phyloP scores from a whole-genome alignment of 2,888 invertebrate species.

The Aphodius sticticus region DNA sequence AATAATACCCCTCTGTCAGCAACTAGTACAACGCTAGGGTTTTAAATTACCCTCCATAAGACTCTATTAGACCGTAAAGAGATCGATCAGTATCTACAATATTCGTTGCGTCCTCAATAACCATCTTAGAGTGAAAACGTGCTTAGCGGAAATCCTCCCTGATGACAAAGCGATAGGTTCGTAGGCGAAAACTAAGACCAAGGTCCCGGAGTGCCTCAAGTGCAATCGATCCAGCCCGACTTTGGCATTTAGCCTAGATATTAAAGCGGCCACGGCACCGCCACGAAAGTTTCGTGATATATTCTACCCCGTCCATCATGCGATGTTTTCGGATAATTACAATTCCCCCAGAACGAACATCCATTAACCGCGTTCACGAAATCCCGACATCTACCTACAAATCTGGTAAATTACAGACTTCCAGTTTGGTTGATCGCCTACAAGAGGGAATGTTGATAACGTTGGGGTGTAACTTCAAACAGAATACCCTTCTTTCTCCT shows the following conservation, averaged over 20 bases:
- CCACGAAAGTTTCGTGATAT: background rate
- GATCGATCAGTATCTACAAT: no score
- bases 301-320: background rate
- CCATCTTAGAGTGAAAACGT: background rate
- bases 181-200: conserved; percentile 4
- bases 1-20: no score
- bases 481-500: no score
- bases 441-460: background rate
- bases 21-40: no score
- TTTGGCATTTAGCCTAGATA: background rate
- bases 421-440: background rate
- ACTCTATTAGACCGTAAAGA: no score
- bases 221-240: background rate
- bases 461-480: background rate
- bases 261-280: background rate
- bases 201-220: background rate
- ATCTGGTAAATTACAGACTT: background rate
- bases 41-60: no score
- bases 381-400: background rate
- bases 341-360: background rate
- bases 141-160: background rate
- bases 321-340: background rate
- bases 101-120: no score
- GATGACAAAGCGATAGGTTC: background rate
- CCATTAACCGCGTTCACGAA: background rate